These are phyloP conservation scores for Endomychus coccineus DNA, from an alignment of 2,888 invertebrate species.

Conservation along the genomic window DNA sequence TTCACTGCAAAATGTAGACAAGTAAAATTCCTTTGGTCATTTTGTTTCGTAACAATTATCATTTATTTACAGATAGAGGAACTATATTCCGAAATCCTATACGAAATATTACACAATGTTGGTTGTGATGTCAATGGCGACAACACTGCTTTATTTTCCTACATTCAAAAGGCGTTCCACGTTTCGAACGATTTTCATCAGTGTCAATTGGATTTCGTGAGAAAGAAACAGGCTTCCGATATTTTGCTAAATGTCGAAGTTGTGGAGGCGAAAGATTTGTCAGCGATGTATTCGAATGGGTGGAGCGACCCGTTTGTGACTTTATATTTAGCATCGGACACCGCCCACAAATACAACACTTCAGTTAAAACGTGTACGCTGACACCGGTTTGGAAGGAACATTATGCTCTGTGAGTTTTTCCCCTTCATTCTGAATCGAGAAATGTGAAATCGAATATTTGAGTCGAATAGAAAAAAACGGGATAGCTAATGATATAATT, in stretches of 20 bases:
- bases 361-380: conserved; percentile 86
- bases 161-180: conserved; percentile 75
- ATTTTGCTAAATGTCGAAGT: conserved; percentile 78
- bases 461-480: too few species aligned
- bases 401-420: conserved; percentile 94
- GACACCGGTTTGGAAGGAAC: conserved; percentile 93
- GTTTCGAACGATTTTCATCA: conserved; percentile 69
- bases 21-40: too few species aligned
- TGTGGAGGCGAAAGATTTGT: conserved; percentile 76
- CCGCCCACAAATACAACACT: conserved; percentile 76
- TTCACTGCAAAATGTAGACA: too few species aligned
- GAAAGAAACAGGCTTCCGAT: conserved; percentile 75
- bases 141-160: conserved; percentile 61
- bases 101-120: conserved; percentile 76
- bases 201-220: conserved; percentile 61
- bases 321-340: conserved; percentile 71
- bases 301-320: conserved; percentile 97
- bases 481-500: too few species aligned
- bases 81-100: conserved; percentile 75
- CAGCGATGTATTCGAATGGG: conserved; percentile 84
- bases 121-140: conserved; percentile 69
- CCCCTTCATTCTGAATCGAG: too few species aligned
- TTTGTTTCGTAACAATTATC: too few species aligned
- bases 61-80: conserved; percentile 67
- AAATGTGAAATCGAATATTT: too few species aligned